Evolutionary conservation across 2,113 vertebrate species (phyloP), one percentile per base, ranked within the genome.

Genomic region (Cranoglanis bouderius): DNA sequence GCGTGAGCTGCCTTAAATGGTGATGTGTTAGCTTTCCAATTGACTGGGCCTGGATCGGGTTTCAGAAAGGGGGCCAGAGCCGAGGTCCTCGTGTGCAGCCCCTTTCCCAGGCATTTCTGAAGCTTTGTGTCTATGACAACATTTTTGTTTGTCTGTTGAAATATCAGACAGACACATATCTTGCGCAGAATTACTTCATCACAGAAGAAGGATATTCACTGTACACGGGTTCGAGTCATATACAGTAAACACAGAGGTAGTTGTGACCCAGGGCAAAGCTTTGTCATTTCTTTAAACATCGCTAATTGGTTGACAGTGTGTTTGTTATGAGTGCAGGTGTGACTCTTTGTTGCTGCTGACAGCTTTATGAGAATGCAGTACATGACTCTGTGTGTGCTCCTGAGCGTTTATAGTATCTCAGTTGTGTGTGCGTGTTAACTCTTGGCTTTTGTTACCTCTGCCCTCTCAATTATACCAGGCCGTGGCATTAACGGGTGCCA

Each of bases 11-110:
- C 91, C 84, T 93, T 95, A 95, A 95, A 94, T 93, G 94, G 95
- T 65, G 92, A 93, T 94, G 91, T 88, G 91, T 91, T 93, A 93
- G 92, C 92, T 93, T 94, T 91, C 90, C 92, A 92, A 93, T 95
- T 93, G 94, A 93, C 92, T 92, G 80, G 89, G 85, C 91, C 90
- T 89, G 92, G 93, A 94, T 95, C 93, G 91, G 92, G 92, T 95
- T 95, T 91, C 93, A 92, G 82, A 87, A 70, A 46, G 86, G 35
- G 35, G 59, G 82, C 46, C 85, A 49, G 87, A 63, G 70, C 77
- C 38, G 65, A 84, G 82, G 26, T 84, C 35, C 70, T 84, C 38
- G 40, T 13, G 55, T 53, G 88, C 74, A n/a, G 83, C 85, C 77
- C 81, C 32, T 81, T 83, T 89, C 51, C 24, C 46, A 43, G 81